phyloP scores from a whole-genome alignment of 2,888 invertebrate genomes.

The Athalia cordata region DNA sequence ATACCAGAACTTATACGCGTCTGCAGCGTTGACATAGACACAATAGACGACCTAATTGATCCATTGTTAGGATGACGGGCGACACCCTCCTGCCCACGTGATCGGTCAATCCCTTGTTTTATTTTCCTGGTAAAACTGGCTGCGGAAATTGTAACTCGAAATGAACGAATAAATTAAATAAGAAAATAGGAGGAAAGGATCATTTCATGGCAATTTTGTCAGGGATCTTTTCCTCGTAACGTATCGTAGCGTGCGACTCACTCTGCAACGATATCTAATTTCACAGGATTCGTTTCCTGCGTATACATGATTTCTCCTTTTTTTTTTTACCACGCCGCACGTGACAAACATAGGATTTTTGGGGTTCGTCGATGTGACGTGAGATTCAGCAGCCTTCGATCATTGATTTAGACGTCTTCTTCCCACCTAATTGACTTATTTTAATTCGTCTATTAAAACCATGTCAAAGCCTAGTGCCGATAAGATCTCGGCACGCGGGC shows the following conservation, averaged over 20 bases:
- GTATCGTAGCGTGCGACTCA: not conserved
- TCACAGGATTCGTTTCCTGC: not conserved
- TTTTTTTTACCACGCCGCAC: not conserved
- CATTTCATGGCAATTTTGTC: too few relatives aligned
- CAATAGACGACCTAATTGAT: conserved; percentile 22
- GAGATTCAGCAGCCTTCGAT: not conserved
- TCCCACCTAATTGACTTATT: not conserved
- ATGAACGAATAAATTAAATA: not conserved
- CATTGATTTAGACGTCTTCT: conserved; percentile 9
- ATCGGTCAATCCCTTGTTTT: conserved; percentile 33
- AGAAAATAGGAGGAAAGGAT: too few relatives aligned
- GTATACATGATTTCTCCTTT: not conserved
- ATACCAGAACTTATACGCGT: conserved; percentile 9
- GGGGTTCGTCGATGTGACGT: not conserved
- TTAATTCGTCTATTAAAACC: conserved; percentile 40
- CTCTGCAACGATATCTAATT: conserved; percentile 9
- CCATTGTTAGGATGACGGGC: conserved; percentile 36
- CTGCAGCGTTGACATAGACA: conserved; percentile 35
- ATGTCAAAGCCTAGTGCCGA: conserved; percentile 7
- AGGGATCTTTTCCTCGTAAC: too few relatives aligned
- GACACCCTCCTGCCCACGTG: conserved; percentile 6
- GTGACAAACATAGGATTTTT: not conserved
- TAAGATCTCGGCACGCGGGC: conserved; percentile 28
- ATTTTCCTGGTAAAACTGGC: not conserved
- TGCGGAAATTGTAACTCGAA: not conserved